Evolutionary conservation across 2,797 vertebrate species (phyloP).

Genomic region (Loris lydekkerianus): DNA sequence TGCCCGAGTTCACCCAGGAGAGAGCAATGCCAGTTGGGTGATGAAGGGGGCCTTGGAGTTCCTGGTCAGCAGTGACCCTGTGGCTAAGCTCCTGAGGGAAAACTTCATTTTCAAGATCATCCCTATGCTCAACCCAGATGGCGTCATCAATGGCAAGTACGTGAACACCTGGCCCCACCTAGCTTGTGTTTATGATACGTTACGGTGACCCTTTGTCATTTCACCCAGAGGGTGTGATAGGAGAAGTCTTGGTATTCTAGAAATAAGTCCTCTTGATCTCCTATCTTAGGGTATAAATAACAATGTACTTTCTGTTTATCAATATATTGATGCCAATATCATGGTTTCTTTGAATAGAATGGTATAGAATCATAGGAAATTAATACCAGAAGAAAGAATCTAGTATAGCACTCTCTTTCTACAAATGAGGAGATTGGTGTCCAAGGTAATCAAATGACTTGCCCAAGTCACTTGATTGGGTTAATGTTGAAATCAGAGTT

Average conservation of each 20-base stretch:
- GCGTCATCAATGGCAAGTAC: slow-evolving; percentile 97
- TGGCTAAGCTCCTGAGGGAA: slow-evolving; percentile 93
- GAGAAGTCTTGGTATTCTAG: neutral
- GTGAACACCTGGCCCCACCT: slow-evolving; percentile 58
- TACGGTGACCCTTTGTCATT: neutral
- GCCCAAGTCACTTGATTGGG: neutral
- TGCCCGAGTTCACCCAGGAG: slow-evolving; percentile 95
- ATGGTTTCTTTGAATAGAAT: neutral
- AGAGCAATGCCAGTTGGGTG: slow-evolving; percentile 97
- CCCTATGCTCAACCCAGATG: slow-evolving; percentile 97
- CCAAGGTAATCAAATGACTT: neutral
- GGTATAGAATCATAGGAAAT: neutral
- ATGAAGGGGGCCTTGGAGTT: slow-evolving; percentile 97
- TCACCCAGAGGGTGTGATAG: rapidly evolving
- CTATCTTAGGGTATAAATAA: neutral
- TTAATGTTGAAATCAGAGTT: neutral
- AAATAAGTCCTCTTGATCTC: neutral
- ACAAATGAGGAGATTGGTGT: neutral
- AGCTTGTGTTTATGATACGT: neutral
- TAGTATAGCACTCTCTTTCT: neutral
- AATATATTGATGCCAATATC: neutral
- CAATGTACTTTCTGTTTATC: neutral
- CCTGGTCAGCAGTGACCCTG: slow-evolving; percentile 92
- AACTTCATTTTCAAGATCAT: slow-evolving; percentile 96
- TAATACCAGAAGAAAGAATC: neutral